These are phyloP conservation scores for Pedetes capensis DNA, from an alignment of 2,113 vertebrate species.

Conservation along the genomic window DNA sequence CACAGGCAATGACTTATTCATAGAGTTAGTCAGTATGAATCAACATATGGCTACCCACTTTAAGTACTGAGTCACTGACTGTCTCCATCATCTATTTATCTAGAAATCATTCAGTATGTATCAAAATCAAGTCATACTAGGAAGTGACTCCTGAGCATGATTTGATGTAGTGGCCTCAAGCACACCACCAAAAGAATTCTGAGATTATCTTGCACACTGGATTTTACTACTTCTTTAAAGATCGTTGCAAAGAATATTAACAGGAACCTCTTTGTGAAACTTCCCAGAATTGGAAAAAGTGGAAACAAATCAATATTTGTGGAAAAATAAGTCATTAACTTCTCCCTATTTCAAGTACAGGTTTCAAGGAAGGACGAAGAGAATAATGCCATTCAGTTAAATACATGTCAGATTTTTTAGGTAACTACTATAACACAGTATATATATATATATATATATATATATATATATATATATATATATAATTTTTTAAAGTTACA, in stretches of 20 bases:
- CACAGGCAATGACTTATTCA: neutral
- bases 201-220: neutral
- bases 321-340: neutral
- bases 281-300: neutral
- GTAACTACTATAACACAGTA: neutral
- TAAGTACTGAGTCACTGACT: neutral
- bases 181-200: neutral
- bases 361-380: neutral
- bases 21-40: conserved; percentile 6
- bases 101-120: neutral
- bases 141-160: neutral
- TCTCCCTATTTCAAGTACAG: neutral
- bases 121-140: neutral
- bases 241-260: neutral
- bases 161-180: neutral
- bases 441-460: neutral
- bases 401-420: neutral
- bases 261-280: neutral
- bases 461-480: neutral
- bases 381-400: neutral
- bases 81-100: neutral
- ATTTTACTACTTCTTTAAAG: neutral
- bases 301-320: neutral
- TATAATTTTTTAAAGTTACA: neutral
- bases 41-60: neutral